phyloP scores from a whole-genome alignment of 2,797 vertebrate species.

The Thalassophryne amazonica region DNA sequence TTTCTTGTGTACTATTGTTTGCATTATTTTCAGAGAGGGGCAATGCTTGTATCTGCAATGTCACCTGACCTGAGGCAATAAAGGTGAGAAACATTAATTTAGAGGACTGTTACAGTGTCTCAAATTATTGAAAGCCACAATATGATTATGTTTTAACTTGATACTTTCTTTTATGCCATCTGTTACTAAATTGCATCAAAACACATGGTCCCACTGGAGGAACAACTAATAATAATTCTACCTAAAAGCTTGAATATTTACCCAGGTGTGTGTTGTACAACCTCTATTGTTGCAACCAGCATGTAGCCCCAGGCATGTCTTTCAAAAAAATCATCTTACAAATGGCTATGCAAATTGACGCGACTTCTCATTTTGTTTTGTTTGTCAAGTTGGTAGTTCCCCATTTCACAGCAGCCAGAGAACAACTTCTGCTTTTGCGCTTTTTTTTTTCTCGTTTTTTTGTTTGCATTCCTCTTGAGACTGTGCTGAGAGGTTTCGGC shows the following conservation, averaged over 20 bases:
- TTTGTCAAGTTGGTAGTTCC: conserved; percentile 53
- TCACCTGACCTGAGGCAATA: conserved; percentile 16
- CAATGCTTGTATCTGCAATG: conserved; percentile 23
- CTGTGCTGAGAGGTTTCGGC: conserved; percentile 8
- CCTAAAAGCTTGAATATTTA: conserved; percentile 17
- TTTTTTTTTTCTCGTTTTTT: conserved; percentile 33
- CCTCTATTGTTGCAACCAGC: conserved; percentile 20
- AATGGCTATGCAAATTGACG: conserved; percentile 55
- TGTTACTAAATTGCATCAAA: neutral
- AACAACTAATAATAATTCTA: neutral
- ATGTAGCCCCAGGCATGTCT: conserved; percentile 28
- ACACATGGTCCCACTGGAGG: neutral
- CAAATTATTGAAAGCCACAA: conserved; percentile 3
- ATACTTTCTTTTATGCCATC: too few relatives aligned
- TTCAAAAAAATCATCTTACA: conserved; percentile 35
- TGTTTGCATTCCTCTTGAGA: conserved; percentile 38
- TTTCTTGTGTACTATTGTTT: too few relatives aligned
- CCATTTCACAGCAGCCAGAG: conserved; percentile 24
- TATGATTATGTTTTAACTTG: neutral
- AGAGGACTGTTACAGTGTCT: too few relatives aligned
- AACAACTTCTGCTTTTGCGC: conserved; percentile 65
- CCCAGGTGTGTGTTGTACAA: conserved; percentile 31
- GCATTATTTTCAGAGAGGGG: too few relatives aligned
- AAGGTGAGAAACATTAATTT: conserved; percentile 20
- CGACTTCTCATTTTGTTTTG: conserved; percentile 67